These are phyloP conservation scores for Cryptocephalus moraei DNA, from an alignment of 2,888 invertebrate genomes.

Conservation along the genomic window DNA sequence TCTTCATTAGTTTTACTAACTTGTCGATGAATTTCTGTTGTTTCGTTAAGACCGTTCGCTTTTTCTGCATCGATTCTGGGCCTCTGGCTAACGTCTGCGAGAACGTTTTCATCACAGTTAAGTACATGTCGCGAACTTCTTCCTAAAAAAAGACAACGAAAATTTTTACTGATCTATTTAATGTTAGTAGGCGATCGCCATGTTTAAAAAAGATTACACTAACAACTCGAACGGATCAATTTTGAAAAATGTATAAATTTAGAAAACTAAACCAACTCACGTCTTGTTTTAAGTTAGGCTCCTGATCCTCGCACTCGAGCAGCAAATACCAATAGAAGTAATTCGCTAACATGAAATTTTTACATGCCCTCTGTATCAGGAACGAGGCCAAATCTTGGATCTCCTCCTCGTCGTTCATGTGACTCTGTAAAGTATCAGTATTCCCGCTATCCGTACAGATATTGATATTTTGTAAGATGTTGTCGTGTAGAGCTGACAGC, in stretches of 20 bases:
- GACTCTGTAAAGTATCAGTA: conserved; percentile 43
- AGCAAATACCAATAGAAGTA: conserved; percentile 96
- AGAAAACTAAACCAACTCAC: conserved; percentile 18
- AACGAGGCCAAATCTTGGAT: conserved; percentile 74
- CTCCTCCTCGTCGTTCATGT: conserved; percentile 33
- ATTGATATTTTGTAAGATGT: conserved; percentile 27
- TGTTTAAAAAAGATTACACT: no score
- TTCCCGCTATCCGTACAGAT: conserved; percentile 37
- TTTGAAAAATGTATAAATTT: background rate
- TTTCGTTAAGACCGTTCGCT: conserved; percentile 64
- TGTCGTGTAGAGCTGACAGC: conserved; percentile 24
- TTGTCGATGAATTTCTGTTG: conserved; percentile 90
- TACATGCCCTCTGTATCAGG: conserved; percentile 79
- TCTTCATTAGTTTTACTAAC: conserved; percentile 77
- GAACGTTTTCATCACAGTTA: conserved; percentile 81
- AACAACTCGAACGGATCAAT: no score
- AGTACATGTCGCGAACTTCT: conserved; percentile 68
- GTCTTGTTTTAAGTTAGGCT: conserved; percentile 61
- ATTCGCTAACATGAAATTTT: conserved; percentile 84
- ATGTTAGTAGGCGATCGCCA: no score
- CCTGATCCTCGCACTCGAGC: conserved; percentile 89
- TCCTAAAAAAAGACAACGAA: conserved; percentile 14
- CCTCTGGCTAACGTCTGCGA: conserved; percentile 60
- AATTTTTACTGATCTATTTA: no score
- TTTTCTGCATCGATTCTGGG: conserved; percentile 60